Evolutionary conservation across 2,113 vertebrate genomes (phyloP).

Genomic region (Daphoenositta chrysoptera): DNA sequence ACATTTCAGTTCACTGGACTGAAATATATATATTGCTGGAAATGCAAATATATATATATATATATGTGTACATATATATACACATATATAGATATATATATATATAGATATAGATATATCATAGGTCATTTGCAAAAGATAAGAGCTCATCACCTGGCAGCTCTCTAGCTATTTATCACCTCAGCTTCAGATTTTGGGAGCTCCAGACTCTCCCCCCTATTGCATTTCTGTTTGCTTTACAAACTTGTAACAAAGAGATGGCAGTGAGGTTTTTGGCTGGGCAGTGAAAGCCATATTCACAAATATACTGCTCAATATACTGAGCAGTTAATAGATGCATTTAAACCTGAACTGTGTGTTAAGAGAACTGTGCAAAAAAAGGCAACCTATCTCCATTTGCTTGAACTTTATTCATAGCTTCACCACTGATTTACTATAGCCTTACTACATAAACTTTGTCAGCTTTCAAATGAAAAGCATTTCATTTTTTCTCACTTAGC

Average conservation of each 20-base stretch:
- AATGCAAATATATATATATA: not conserved
- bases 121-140: not conserved
- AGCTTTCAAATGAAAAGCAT: not conserved
- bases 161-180: not conserved
- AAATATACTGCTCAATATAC: not conserved
- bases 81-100: no score
- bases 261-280: not conserved
- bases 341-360: not conserved
- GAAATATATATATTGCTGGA: not conserved
- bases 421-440: not conserved
- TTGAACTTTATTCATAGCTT: not conserved
- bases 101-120: no score
- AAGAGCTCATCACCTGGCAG: not conserved
- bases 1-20: not conserved
- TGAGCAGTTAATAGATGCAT: not conserved
- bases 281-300: not conserved
- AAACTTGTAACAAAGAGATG: not conserved
- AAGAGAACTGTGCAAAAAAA: not conserved
- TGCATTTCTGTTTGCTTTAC: not conserved
- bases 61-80: not conserved
- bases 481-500: not conserved
- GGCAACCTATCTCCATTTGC: not conserved
- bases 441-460: not conserved
- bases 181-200: not conserved
- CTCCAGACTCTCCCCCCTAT: not conserved